Evolutionary conservation across 2,113 vertebrate genomes (phyloP).

Genomic region (Anhinga anhinga): DNA sequence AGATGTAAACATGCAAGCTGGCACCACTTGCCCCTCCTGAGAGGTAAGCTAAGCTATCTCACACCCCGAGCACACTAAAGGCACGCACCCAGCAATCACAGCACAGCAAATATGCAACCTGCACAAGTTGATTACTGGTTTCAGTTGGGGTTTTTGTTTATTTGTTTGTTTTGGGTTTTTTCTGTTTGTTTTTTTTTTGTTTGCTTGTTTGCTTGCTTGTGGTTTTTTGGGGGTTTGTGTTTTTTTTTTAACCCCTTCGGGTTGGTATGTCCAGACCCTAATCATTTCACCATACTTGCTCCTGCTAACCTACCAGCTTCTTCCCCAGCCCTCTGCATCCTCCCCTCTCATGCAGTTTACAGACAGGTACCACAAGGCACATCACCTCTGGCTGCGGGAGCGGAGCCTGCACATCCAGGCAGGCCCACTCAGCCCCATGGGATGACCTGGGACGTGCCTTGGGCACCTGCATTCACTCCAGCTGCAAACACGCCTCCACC

Average conservation of each 20-base stretch:
- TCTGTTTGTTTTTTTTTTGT: neutral
- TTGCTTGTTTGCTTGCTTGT: no score
- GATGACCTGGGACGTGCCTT: neutral
- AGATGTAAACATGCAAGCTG: neutral
- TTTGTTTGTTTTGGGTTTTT: no score
- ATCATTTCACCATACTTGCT: neutral
- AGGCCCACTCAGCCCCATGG: neutral
- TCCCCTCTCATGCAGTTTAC: fast-evolving
- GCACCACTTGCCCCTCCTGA: neutral
- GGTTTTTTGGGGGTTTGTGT: no score
- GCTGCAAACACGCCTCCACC: no score
- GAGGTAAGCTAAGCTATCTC: neutral
- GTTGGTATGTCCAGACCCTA: neutral
- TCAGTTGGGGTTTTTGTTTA: neutral
- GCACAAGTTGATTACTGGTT: neutral
- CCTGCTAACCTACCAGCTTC: neutral
- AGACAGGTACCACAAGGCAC: no score
- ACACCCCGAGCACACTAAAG: fast-evolving
- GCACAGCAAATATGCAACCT: neutral
- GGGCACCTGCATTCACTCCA: neutral
- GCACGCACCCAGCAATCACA: neutral
- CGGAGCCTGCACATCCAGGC: neutral
- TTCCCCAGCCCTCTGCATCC: neutral
- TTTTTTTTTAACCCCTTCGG: neutral
- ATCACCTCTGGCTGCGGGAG: neutral